Percentiles rank a stretch among this genome's conserved stretches.
Conservation (phyloP, 2,888 invertebrate genomes). For the Eupithecia exiguata region DNA sequence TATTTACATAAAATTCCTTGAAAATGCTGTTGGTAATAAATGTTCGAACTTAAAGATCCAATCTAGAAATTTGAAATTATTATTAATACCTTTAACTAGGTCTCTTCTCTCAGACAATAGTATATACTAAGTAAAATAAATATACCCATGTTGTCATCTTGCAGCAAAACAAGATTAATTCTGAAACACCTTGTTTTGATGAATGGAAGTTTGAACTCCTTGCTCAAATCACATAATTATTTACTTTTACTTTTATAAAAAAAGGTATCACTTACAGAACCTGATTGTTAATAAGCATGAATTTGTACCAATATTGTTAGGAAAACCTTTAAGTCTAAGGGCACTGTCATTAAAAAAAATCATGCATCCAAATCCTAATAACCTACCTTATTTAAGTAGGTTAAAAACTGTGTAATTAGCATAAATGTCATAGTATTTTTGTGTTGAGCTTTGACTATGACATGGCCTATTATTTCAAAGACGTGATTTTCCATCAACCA, state of each 20-base stretch:
- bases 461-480: background rate
- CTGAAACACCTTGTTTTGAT: background rate
- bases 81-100: background rate
- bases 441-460: background rate
- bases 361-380: background rate
- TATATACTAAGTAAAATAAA: background rate
- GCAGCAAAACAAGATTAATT: background rate
- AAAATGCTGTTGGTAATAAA: background rate
- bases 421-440: no score
- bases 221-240: background rate
- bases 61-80: background rate
- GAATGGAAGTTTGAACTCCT: background rate
- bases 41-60: background rate
- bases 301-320: background rate
- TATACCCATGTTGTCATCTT: slow-evolving; percentile 1
- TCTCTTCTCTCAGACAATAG: background rate
- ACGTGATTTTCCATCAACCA: background rate
- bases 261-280: background rate
- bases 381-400: background rate
- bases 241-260: no score
- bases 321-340: background rate
- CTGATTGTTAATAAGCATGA: background rate
- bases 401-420: no score
- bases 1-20: background rate
- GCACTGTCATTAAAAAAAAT: background rate